Evolutionary conservation across 2,113 vertebrate genomes (phyloP), one percentile per base, ranked within the genome.

Genomic region (Hydrolagus affinis): DNA sequence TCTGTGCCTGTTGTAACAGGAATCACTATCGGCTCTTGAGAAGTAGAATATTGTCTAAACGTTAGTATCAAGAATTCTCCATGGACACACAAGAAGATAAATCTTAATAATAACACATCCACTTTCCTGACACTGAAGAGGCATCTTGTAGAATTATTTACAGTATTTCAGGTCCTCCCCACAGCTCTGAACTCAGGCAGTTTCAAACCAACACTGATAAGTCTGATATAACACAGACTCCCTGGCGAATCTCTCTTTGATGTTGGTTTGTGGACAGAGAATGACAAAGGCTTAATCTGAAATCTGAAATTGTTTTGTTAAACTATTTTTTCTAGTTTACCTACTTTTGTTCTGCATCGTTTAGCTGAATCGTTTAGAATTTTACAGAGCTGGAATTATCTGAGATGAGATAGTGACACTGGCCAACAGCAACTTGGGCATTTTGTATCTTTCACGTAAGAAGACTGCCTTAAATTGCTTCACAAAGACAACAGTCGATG

Each of bases 81-180:
- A 83, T n/a, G 32, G 60, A 32, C 14, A 64, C 28, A 66, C 25
- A 66, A 66, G 78, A 30, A 64, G 23, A 64, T 80, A 80, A 64
- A 80, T 23, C 19, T 80, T 25, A 23, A 28, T 44, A 44, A 44
- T 44, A 25, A 80, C 30, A 14, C 8, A 12, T 83, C n/a, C 17
- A 62, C 14, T 80, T 80, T 25, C 57, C n/a, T 14, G 23, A 80
- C 11, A 23, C n/a, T 62, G n/a, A 62, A 23, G 56, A 21, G 32
- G 32, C 19, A 15, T 75, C 19, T 21, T 17, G 76, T 80, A 56
- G 57, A 83, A 83, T 83, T 83, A 83, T 32, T 83, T 68, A 83
- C 25, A 66, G 8, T 83, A 19, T 80, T 60, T 80, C 62, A 21
- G 25, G 25, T 68, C 14, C 32, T 30, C 66, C 78, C 77, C 78